Conservation (phyloP, 2,797 vertebrate genomes). For the Cuculus canorus region DNA sequence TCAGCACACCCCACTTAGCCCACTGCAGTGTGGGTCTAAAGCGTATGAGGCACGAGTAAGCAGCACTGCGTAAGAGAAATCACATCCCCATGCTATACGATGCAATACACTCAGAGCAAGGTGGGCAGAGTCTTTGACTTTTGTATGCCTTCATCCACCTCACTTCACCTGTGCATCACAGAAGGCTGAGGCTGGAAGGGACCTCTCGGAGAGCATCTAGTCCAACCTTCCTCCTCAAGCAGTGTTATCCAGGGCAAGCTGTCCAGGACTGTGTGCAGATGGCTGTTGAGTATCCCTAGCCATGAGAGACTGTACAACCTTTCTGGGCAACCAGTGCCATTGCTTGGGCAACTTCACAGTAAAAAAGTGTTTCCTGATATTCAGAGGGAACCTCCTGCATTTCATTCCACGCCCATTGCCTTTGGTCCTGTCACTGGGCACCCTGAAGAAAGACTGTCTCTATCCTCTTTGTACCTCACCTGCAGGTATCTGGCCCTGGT, state of each 20-base stretch:
- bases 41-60: accelerated
- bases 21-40: accelerated
- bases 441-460: not conserved
- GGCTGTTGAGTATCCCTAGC: not conserved
- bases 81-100: too few species aligned
- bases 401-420: not conserved
- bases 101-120: not conserved
- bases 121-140: not conserved
- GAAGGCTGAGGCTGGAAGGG: not conserved
- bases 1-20: accelerated
- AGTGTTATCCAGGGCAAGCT: not conserved
- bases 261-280: too few species aligned
- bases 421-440: not conserved
- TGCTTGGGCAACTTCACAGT: not conserved
- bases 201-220: not conserved
- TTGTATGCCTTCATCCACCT: not conserved
- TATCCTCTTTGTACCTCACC: not conserved
- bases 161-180: not conserved
- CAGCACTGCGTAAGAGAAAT: not conserved
- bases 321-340: not conserved
- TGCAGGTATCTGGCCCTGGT: not conserved
- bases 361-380: not conserved
- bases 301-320: not conserved
- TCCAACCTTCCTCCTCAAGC: not conserved
- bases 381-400: not conserved